These are phyloP conservation scores for Metopolophium dirhodum DNA, from an alignment of 1,140 invertebrate species.

Conservation along the genomic window DNA sequence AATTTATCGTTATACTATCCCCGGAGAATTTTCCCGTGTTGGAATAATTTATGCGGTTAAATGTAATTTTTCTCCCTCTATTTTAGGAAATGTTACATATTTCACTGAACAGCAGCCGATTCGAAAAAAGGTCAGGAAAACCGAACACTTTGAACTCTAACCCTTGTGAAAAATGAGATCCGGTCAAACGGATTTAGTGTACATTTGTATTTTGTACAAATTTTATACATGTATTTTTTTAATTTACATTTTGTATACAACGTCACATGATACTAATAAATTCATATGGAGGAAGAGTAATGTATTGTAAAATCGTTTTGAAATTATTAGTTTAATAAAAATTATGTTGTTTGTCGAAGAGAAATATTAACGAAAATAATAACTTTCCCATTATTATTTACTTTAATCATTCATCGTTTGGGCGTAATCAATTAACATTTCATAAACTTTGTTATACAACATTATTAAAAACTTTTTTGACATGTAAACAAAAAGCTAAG, in stretches of 20 bases:
- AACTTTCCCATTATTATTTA: slow-evolving; percentile 9
- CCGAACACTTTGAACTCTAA: background rate
- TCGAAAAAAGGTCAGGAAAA: slow-evolving; percentile 36
- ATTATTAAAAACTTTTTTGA: background rate
- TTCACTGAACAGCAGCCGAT: slow-evolving; percentile 13
- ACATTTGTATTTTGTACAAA: background rate
- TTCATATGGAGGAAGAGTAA: background rate
- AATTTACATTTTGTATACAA: background rate
- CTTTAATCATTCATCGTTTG: background rate
- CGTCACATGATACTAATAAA: slow-evolving; percentile 4
- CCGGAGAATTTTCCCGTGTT: slow-evolving; percentile 6
- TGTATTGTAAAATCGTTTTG: background rate
- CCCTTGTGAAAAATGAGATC: slow-evolving; percentile 27
- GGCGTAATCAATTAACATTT: background rate
- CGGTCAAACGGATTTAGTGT: background rate
- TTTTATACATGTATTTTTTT: background rate
- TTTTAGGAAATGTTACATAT: slow-evolving; percentile 38
- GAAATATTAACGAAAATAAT: background rate
- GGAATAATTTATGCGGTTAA: slow-evolving; percentile 40
- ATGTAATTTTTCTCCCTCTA: background rate
- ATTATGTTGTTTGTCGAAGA: background rate
- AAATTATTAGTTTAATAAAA: background rate
- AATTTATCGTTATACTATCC: slow-evolving; percentile 29
- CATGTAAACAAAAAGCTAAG: background rate
- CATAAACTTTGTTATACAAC: background rate